phyloP scores from a whole-genome alignment of 2,797 vertebrate species.

The Myoxocephalus aenaeus region DNA sequence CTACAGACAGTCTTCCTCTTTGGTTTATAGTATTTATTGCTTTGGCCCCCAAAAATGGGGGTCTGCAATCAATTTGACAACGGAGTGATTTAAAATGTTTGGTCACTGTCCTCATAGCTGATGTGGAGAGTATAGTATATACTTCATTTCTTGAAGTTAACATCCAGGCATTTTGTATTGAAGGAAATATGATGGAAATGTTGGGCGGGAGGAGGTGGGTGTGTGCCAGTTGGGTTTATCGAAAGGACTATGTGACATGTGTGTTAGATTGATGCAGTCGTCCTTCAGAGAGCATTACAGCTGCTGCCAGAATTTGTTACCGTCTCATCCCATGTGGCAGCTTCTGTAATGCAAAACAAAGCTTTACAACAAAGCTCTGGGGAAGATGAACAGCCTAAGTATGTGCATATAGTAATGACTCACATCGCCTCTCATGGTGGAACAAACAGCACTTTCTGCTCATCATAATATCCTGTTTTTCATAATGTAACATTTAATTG shows the following conservation, averaged over 20 bases:
- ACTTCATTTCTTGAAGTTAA: conserved; percentile 29
- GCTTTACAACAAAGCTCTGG: conserved; percentile 4
- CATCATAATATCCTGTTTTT: conserved; percentile 7
- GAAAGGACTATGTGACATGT: conserved; percentile 28
- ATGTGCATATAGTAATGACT: conserved; percentile 23
- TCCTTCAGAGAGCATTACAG: conserved; percentile 41
- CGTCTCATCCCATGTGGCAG: neutral
- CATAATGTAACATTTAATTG: conserved; percentile 11
- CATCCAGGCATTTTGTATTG: conserved; percentile 30
- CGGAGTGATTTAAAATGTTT: conserved; percentile 28
- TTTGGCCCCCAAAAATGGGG: conserved; percentile 8
- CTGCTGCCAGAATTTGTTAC: conserved; percentile 1
- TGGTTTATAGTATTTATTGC: conserved; percentile 21
- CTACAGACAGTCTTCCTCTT: neutral
- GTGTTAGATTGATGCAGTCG: conserved; percentile 54
- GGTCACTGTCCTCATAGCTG: conserved; percentile 4
- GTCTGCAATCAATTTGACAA: conserved; percentile 26
- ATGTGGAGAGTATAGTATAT: conserved; percentile 26
- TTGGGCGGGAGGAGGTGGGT: conserved; percentile 15
- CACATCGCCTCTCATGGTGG: conserved; percentile 18
- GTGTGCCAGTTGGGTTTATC: conserved; percentile 32
- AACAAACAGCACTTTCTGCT: conserved; percentile 11
- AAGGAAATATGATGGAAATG: conserved; percentile 44
- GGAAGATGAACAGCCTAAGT: conserved; percentile 21
- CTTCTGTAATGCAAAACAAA: conserved; percentile 44